Conservation (phyloP, 1,140 invertebrate genomes). For the Drosophila azteca region DNA sequence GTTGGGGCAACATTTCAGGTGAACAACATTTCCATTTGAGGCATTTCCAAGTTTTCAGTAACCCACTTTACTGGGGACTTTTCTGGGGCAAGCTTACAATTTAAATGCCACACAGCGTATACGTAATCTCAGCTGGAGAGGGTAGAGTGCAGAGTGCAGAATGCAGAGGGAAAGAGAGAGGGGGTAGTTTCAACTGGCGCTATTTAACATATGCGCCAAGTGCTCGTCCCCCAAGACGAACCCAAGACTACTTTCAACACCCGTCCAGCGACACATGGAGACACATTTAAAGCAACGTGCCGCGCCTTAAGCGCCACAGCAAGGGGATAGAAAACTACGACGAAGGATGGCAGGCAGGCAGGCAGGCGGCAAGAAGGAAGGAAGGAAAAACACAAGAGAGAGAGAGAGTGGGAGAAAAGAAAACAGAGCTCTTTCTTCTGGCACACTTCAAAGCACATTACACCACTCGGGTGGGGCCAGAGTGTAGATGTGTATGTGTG, state of each 20-base stretch:
- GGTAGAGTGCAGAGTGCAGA: neutral
- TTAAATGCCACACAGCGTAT: constrained; percentile 38
- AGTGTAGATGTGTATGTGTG: too few relatives aligned
- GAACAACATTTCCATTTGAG: too few relatives aligned
- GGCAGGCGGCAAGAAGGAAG: neutral
- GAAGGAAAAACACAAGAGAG: constrained; percentile 34
- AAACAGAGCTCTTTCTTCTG: constrained; percentile 45
- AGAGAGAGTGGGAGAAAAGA: constrained; percentile 34
- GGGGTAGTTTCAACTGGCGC: constrained; percentile 57
- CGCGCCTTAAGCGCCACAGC: constrained; percentile 23
- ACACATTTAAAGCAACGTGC: constrained; percentile 62
- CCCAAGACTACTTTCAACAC: constrained; percentile 54
- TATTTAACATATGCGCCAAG: constrained; percentile 72
- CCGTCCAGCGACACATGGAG: constrained; percentile 5
- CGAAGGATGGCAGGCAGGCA: constrained; percentile 3
- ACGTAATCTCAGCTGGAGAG: constrained; percentile 38
- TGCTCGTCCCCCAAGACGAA: constrained; percentile 48
- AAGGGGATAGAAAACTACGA: too few relatives aligned
- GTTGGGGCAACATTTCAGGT: too few relatives aligned
- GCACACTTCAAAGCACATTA: constrained; percentile 73
- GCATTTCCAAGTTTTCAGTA: too few relatives aligned
- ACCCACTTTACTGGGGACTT: neutral
- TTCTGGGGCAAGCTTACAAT: constrained; percentile 15
- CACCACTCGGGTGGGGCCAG: constrained; percentile 38
- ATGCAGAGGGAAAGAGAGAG: neutral